These are phyloP conservation scores for Zele albiditarsus DNA, from an alignment of 2,888 invertebrate species.

Conservation along the genomic window DNA sequence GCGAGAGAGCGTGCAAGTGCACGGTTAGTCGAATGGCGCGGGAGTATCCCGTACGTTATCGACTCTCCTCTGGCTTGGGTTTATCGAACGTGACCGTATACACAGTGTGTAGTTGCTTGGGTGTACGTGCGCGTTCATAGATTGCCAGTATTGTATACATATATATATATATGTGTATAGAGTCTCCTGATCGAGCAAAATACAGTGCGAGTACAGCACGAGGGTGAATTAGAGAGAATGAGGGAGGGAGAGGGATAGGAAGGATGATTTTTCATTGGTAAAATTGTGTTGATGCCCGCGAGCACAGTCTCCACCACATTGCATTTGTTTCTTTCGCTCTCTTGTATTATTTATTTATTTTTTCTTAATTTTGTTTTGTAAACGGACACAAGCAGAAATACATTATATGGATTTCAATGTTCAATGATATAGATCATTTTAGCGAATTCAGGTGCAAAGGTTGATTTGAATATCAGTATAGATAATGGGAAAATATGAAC, in stretches of 20 bases:
- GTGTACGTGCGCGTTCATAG: constrained; percentile 27
- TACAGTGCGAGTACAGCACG: not conserved
- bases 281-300: constrained; percentile 9
- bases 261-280: constrained; percentile 7
- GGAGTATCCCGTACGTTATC: constrained; percentile 36
- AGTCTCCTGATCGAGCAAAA: not conserved
- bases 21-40: constrained; percentile 34
- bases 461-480: too few species aligned
- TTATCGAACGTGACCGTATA: constrained; percentile 43
- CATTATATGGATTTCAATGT: not conserved
- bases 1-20: constrained; percentile 36
- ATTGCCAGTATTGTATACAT: constrained; percentile 25
- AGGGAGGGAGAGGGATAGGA: not conserved
- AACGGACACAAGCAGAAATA: not conserved
- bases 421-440: constrained; percentile 27
- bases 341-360: constrained; percentile 12
- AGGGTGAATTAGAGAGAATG: not conserved
- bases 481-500: too few species aligned
- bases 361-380: not conserved
- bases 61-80: constrained; percentile 34
- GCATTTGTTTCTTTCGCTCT: constrained; percentile 18
- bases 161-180: not conserved
- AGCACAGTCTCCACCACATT: not conserved
- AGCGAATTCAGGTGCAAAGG: not conserved
- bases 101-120: constrained; percentile 19